These are phyloP conservation scores for Cossypha dichroa DNA, from an alignment of 2,797 vertebrate genomes.

Conservation along the genomic window DNA sequence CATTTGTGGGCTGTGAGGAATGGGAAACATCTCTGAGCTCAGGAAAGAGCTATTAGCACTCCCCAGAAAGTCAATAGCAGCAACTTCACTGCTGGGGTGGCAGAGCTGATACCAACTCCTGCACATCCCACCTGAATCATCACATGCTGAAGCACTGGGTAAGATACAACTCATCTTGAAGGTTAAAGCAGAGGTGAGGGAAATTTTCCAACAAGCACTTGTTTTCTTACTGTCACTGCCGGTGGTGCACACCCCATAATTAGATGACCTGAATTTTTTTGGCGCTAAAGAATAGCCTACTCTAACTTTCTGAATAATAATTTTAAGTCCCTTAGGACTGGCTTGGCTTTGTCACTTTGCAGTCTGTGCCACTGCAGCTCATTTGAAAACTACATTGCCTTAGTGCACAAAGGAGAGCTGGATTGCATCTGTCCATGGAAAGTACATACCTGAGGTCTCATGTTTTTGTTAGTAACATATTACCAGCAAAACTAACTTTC, in stretches of 20 bases:
- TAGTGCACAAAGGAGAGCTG: background rate
- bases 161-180: background rate
- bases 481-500: background rate
- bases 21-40: background rate
- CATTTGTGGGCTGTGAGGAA: background rate
- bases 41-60: background rate
- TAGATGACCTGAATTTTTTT: background rate
- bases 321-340: background rate
- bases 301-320: background rate
- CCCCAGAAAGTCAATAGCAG: background rate
- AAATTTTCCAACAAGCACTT: background rate
- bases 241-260: background rate
- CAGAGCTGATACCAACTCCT: background rate
- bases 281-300: background rate
- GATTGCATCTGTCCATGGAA: background rate
- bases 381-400: background rate
- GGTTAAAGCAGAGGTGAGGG: background rate
- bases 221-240: background rate
- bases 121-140: background rate
- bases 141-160: background rate
- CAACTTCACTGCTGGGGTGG: background rate
- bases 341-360: background rate
- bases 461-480: background rate
- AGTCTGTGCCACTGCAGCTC: background rate
- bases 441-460: background rate